Conservation (phyloP, 2,113 vertebrate species). For the Hyperopisus bebe region DNA sequence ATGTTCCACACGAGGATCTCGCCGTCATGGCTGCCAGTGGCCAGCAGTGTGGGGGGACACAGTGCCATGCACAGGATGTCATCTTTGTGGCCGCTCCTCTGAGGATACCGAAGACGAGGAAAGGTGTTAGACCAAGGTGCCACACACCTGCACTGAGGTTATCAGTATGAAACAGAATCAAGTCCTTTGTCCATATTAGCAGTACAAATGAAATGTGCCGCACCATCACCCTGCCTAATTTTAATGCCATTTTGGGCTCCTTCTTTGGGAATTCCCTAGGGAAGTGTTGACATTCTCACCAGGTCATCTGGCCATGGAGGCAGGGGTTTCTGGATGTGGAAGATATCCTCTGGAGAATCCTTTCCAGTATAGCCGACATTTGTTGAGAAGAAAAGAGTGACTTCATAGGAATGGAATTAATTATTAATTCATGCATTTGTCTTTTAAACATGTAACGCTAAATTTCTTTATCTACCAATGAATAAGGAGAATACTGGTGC, state of each 20-base stretch:
- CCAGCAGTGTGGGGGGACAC: slow-evolving; percentile 59
- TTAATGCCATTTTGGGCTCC: background rate
- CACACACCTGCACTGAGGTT: background rate
- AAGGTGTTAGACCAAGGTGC: background rate
- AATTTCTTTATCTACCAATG: background rate
- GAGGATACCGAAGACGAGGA: background rate
- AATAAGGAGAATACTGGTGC: background rate
- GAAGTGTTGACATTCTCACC: slow-evolving; percentile 45
- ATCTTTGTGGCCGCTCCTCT: slow-evolving; percentile 54
- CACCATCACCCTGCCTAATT: background rate
- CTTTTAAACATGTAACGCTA: background rate
- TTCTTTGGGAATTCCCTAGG: background rate
- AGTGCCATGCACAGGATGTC: slow-evolving; percentile 61
- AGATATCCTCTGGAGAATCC: slow-evolving; percentile 49
- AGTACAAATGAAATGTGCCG: background rate
- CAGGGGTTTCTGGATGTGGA: slow-evolving; percentile 53
- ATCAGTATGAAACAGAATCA: background rate
- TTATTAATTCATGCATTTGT: background rate
- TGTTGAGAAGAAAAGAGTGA: background rate
- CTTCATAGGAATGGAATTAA: background rate
- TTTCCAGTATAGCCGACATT: slow-evolving; percentile 29
- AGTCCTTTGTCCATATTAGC: background rate
- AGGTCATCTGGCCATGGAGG: slow-evolving; percentile 59
- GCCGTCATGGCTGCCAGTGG: slow-evolving; percentile 60
- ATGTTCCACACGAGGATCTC: slow-evolving; percentile 66